Percentiles rank a stretch among this genome's conserved stretches.
Evolutionary conservation across 2,113 vertebrate genomes (phyloP).

Genomic region (Callospermophilus lateralis): DNA sequence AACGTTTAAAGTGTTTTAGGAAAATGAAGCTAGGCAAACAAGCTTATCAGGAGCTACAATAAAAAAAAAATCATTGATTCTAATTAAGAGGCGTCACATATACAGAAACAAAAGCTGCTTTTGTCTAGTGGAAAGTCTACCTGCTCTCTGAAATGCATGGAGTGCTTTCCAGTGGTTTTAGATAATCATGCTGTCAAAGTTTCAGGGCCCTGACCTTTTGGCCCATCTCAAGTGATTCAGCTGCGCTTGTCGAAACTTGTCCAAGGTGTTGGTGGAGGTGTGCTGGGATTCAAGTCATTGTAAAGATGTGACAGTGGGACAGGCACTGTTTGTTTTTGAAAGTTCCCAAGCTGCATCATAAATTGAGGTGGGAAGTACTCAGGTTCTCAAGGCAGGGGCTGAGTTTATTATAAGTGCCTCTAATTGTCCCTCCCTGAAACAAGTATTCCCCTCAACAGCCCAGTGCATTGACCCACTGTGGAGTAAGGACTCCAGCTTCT

Average conservation of each 20-base stretch:
- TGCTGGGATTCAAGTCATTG: constrained; percentile 74
- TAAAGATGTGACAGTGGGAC: constrained; percentile 61
- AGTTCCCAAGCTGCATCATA: constrained; percentile 41
- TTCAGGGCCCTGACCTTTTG: constrained; percentile 84
- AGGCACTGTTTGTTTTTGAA: constrained; percentile 78
- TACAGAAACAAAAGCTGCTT: constrained; percentile 85
- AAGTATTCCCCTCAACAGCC: not conserved
- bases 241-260: constrained; percentile 84
- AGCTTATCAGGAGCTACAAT: constrained; percentile 85
- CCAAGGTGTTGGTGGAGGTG: constrained; percentile 78
- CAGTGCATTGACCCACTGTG: not conserved
- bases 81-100: constrained; percentile 87
- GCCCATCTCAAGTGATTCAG: constrained; percentile 84
- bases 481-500: constrained; percentile 62
- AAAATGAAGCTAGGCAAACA: constrained; percentile 88
- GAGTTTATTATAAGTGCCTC: constrained; percentile 67
- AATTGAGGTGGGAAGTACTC: constrained; percentile 68
- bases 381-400: constrained; percentile 58
- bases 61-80: constrained; percentile 87
- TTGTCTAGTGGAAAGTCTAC: constrained; percentile 83
- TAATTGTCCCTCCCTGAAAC: constrained; percentile 20
- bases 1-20: constrained; percentile 84
- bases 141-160: constrained; percentile 79
- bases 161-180: constrained; percentile 85
- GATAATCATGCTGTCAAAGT: constrained; percentile 84